A percentile compares a stretch with the other conserved stretches of the same genome.
These are phyloP conservation scores for Chinchilla lanigera DNA, from an alignment of 2,113 vertebrate genomes.

Conservation along the genomic window DNA sequence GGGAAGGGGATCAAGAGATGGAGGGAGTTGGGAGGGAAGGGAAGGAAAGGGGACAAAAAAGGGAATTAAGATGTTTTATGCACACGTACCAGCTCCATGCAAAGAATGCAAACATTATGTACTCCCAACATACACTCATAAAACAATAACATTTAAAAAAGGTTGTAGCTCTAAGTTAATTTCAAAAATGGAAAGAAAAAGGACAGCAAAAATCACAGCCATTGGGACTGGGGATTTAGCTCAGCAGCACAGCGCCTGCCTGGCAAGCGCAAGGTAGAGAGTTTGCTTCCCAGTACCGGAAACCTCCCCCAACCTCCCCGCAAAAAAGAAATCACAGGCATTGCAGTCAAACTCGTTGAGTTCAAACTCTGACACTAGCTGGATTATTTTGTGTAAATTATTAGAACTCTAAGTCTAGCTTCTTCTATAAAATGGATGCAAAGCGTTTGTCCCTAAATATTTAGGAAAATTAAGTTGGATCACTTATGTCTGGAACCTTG, in stretches of 20 bases:
- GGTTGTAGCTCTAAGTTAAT: conserved; percentile 32
- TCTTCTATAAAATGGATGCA: neutral
- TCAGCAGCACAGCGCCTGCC: no score
- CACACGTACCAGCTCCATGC: neutral
- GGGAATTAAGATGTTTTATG: neutral
- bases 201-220: neutral
- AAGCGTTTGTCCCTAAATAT: neutral
- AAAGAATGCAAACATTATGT: neutral
- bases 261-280: no score
- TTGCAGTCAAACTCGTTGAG: neutral
- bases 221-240: no score
- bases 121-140: neutral
- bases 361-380: conserved; percentile 37
- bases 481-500: neutral
- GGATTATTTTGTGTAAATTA: neutral
- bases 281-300: no score
- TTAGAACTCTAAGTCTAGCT: neutral
- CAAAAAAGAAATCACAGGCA: neutral
- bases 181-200: conserved; percentile 51
- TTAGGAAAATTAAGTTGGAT: conserved; percentile 50
- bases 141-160: neutral
- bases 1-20: neutral
- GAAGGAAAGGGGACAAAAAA: neutral
- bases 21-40: neutral
- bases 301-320: no score